These are phyloP conservation scores for Gambelia wislizenii DNA, from an alignment of 2,797 vertebrate species.

Conservation along the genomic window DNA sequence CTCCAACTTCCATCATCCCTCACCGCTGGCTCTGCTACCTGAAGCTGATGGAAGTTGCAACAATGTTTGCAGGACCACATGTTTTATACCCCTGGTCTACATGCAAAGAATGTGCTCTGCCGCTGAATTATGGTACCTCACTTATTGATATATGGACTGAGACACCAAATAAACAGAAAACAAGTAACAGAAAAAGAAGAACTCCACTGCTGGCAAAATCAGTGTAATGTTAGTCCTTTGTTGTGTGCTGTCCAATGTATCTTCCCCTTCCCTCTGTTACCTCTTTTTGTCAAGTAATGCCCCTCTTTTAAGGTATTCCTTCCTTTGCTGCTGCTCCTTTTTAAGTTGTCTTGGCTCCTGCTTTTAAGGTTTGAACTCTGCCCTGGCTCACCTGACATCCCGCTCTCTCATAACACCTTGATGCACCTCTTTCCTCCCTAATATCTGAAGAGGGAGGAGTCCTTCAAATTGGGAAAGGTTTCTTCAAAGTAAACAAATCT, in stretches of 20 bases:
- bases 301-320: neutral
- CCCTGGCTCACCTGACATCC: constrained; percentile 43
- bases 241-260: neutral
- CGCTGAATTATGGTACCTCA: too few species aligned
- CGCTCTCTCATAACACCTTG: constrained; percentile 26
- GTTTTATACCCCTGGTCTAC: too few species aligned
- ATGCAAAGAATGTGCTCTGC: neutral
- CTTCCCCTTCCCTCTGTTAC: constrained; percentile 45
- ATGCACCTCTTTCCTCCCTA: neutral
- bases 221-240: neutral
- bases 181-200: neutral
- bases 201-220: neutral
- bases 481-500: constrained; percentile 26
- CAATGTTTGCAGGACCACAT: too few species aligned
- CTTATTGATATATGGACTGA: neutral
- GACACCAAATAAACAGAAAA: neutral
- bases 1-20: too few species aligned
- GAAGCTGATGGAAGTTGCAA: too few species aligned
- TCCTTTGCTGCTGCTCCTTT: constrained; percentile 58
- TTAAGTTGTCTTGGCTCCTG: constrained; percentile 58
- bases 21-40: too few species aligned
- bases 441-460: constrained; percentile 47
- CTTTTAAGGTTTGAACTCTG: constrained; percentile 44
- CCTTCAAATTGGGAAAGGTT: neutral
- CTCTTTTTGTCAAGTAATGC: constrained; percentile 44